These are phyloP conservation scores for Perognathus longimembris DNA, from an alignment of 2,113 vertebrate genomes.

Conservation along the genomic window DNA sequence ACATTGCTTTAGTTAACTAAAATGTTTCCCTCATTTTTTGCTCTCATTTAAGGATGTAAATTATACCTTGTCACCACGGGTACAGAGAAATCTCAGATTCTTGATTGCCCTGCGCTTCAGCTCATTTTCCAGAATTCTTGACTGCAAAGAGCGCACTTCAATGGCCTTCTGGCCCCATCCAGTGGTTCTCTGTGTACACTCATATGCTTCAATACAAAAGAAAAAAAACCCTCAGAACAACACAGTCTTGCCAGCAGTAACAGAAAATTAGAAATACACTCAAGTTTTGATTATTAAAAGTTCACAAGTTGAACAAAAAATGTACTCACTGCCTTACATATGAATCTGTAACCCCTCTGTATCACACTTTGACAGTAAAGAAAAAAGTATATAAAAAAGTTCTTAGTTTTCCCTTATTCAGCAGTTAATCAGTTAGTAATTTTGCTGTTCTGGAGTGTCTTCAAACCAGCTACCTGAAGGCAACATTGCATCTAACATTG, in stretches of 20 bases:
- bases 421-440: not conserved
- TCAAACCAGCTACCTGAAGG: not conserved
- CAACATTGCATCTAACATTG: not conserved
- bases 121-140: conserved; percentile 93
- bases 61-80: conserved; percentile 97
- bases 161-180: conserved; percentile 98
- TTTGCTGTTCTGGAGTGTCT: not conserved
- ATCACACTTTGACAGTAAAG: too few relatives aligned
- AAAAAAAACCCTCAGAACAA: not conserved
- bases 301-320: too few relatives aligned
- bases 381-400: too few relatives aligned
- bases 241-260: not conserved
- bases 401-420: not conserved
- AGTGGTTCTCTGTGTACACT: conserved; percentile 97
- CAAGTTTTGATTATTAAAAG: conserved; percentile 24
- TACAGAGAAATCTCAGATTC: conserved; percentile 97
- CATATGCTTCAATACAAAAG: conserved; percentile 89
- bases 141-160: conserved; percentile 93
- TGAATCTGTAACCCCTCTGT: too few relatives aligned
- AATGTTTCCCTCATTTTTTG: conserved; percentile 44
- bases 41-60: conserved; percentile 6
- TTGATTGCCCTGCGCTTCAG: conserved; percentile 98
- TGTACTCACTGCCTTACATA: too few relatives aligned
- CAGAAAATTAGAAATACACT: conserved; percentile 1
- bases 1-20: conserved; percentile 35